Evolutionary conservation across 2,888 invertebrate genomes (phyloP).

Genomic region (Epirrita christyi): DNA sequence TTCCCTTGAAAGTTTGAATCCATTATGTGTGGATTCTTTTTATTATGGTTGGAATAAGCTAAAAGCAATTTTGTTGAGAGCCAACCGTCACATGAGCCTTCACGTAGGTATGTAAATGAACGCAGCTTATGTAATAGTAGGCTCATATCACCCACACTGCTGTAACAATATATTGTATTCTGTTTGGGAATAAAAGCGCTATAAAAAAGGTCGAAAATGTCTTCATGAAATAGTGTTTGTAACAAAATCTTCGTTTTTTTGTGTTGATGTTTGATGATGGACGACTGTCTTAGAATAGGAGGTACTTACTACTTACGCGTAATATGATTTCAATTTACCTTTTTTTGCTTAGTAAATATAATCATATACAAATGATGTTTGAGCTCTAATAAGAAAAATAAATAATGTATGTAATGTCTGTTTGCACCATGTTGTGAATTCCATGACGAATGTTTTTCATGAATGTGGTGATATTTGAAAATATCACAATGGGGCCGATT

Average conservation of each 20-base stretch:
- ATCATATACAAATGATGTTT: too few species aligned
- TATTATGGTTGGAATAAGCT: constrained; percentile 51
- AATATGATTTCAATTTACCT: too few species aligned
- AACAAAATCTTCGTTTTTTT: too few species aligned
- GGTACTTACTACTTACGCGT: too few species aligned
- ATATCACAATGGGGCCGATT: not conserved
- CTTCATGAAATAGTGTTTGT: not conserved
- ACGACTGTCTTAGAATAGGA: too few species aligned
- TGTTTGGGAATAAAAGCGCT: not conserved
- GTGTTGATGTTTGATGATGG: too few species aligned
- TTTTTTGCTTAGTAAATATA: too few species aligned
- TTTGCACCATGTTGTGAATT: not conserved
- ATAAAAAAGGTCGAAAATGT: not conserved
- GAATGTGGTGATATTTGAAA: not conserved
- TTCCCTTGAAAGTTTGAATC: constrained; percentile 42
- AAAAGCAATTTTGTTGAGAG: constrained; percentile 66
- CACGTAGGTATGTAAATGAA: constrained; percentile 61
- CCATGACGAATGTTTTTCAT: not conserved
- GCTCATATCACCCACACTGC: not conserved
- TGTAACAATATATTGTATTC: not conserved
- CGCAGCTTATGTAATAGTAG: constrained; percentile 30
- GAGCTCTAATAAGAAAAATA: too few species aligned
- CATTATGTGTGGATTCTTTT: constrained; percentile 46
- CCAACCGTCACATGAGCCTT: constrained; percentile 44
- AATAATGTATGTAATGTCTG: too few species aligned